Percentiles rank a stretch among this genome's conserved stretches.
These are phyloP conservation scores for Eupithecia vulgata DNA, from an alignment of 2,888 invertebrate genomes.

Conservation along the genomic window DNA sequence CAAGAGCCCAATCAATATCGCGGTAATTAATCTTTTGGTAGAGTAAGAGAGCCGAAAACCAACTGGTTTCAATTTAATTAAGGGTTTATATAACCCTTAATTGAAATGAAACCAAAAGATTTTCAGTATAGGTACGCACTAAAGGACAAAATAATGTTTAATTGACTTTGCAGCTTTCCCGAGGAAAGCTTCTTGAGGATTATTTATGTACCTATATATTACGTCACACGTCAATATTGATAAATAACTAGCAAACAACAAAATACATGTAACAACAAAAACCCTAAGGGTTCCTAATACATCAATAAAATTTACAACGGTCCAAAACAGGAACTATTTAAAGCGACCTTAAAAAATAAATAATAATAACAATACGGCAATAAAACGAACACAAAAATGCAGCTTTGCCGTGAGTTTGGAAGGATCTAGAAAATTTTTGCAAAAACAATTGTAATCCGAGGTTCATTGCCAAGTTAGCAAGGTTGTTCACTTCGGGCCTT, in stretches of 20 bases:
- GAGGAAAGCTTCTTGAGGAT: too few relatives aligned
- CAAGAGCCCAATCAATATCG: background rate
- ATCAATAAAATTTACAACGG: background rate
- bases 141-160: too few relatives aligned
- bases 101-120: too few relatives aligned
- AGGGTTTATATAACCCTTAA: too few relatives aligned
- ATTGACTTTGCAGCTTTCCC: too few relatives aligned
- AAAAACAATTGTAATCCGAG: slow-evolving; percentile 53
- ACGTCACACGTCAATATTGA: too few relatives aligned
- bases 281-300: too few relatives aligned
- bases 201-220: too few relatives aligned
- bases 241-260: too few relatives aligned
- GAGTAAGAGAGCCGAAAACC: background rate
- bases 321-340: background rate
- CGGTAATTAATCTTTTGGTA: background rate
- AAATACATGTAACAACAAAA: too few relatives aligned
- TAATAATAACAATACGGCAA: slow-evolving; percentile 8
- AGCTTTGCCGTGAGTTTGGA: background rate
- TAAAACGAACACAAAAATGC: slow-evolving; percentile 15
- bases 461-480: slow-evolving; percentile 61
- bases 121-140: too few relatives aligned
- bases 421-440: slow-evolving; percentile 34
- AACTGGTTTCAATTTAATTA: background rate
- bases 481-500: slow-evolving; percentile 54
- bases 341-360: background rate